Evolutionary conservation across 2,797 vertebrate genomes (phyloP), one percentile per base, ranked within the genome.

Genomic region (Zenarchopterus dispar): DNA sequence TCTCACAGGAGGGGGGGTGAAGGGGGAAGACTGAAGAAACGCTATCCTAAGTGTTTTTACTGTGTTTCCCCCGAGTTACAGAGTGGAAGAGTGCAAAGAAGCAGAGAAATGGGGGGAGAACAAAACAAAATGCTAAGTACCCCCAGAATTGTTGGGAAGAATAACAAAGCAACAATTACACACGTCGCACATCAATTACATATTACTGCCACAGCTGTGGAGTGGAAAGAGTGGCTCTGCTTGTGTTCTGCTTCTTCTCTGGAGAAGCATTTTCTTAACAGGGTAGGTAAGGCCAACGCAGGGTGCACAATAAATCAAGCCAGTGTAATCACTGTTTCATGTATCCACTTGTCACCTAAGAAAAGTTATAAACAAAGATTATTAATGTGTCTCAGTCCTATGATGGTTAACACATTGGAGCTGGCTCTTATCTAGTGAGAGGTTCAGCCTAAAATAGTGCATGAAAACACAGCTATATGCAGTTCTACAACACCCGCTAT

Each of bases 81-180:
- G 23, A 55, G 68, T 23, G 28, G 58, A 15, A 16, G 26, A 73
- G n/a, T 28, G 47, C 6, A 55, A 62, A 36, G 21, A 24, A 47
- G 28, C 47, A 23, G 17, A 36, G 43, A 39, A 15, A 16, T 10
- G 3, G 24, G 17, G 31, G 26, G 6, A 26, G 49, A 18, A 42
- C 17, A 45, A 66, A 73, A 78, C 67, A 78, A 78, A 83, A 81
- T 59, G 48, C 66, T 67, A 56, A 26, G 62, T 74, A 84, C 68
- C 75, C 61, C 61, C 62, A 81, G 66, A 77, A 78, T 73, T 77
- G 80, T 85, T 88, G 88, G 74, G 73, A 88, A 73, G 77, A 87
- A 87, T 73, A 90, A 90, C 80, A 91, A 84, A 76, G 80, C 65
- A 84, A 84, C 78, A 82, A 75, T 88, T 84, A 82, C 63, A 84